Conservation (phyloP, 1,140 invertebrate genomes). For the Rhizoglyphus robini region DNA sequence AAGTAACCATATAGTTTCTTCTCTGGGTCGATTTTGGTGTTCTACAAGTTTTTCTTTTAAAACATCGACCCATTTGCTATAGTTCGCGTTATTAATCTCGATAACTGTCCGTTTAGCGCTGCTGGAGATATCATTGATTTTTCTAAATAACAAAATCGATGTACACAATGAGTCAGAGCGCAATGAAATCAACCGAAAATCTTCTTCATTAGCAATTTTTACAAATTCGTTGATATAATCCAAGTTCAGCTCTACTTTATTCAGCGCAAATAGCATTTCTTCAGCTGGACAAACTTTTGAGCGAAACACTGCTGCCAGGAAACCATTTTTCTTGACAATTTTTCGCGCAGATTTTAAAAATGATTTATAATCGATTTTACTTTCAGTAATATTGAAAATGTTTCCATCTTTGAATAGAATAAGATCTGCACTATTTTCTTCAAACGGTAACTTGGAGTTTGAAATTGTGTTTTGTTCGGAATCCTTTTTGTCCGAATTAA, state of each 20-base stretch:
- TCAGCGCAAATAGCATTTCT: constrained; percentile 33
- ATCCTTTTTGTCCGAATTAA: constrained; percentile 28
- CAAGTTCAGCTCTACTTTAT: constrained; percentile 17
- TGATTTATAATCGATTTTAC: constrained; percentile 31
- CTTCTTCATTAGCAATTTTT: constrained; percentile 21
- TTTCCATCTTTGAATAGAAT: constrained; percentile 31
- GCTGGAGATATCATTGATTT: constrained; percentile 19
- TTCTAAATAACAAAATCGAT: constrained; percentile 20
- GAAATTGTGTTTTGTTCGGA: constrained; percentile 31
- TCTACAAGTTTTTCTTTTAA: constrained; percentile 34
- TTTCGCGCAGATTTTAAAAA: constrained; percentile 30
- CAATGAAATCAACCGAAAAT: constrained; percentile 27
- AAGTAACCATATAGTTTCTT: constrained; percentile 51
- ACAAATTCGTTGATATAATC: too few relatives aligned
- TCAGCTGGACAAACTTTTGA: constrained; percentile 36
- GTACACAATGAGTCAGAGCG: constrained; percentile 29
- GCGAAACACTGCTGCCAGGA: constrained; percentile 60
- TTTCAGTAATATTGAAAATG: constrained; percentile 26
- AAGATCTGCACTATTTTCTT: constrained; percentile 29
- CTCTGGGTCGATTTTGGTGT: constrained; percentile 35
- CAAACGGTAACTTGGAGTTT: constrained; percentile 24
- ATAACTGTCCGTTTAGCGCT: constrained; percentile 29
- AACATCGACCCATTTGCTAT: constrained; percentile 55
- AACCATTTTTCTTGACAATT: constrained; percentile 54
- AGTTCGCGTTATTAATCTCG: constrained; percentile 33